Evolutionary conservation across 2,888 invertebrate species (phyloP).

Genomic region (Merodon equestris): DNA sequence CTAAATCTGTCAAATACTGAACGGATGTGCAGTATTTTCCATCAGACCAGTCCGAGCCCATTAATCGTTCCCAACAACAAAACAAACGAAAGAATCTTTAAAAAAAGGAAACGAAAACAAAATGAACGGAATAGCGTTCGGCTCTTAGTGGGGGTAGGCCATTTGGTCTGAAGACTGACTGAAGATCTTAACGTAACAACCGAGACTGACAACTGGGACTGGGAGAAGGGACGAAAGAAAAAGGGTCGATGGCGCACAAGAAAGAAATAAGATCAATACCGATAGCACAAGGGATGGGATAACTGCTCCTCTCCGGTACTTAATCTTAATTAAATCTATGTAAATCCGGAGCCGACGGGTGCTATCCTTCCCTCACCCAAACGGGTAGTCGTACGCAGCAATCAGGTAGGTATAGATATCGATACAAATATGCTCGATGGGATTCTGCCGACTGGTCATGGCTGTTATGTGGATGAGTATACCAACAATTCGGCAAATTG

Average conservation of each 20-base stretch:
- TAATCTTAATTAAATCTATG: slow-evolving; percentile 69
- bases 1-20: slow-evolving; percentile 31
- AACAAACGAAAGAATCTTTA: slow-evolving; percentile 20
- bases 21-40: slow-evolving; percentile 20
- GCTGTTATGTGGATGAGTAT: slow-evolving; percentile 25
- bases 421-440: too few relatives aligned
- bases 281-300: slow-evolving; percentile 41
- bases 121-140: slow-evolving; percentile 54
- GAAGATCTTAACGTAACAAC: too few relatives aligned
- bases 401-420: slow-evolving; percentile 53
- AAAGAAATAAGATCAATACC: slow-evolving; percentile 43
- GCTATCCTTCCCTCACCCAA: not conserved
- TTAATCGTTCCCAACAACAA: slow-evolving; percentile 39
- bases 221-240: not conserved
- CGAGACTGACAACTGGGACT: not conserved
- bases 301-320: slow-evolving; percentile 37
- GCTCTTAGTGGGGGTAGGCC: slow-evolving; percentile 53
- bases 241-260: not conserved
- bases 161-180: slow-evolving; percentile 43
- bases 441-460: slow-evolving; percentile 16
- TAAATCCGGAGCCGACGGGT: slow-evolving; percentile 41
- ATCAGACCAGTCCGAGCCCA: slow-evolving; percentile 44
- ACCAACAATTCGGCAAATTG: slow-evolving; percentile 45
- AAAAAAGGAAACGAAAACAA: not conserved
- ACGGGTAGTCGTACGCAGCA: slow-evolving; percentile 7